These are phyloP conservation scores for Chorisops tibialis DNA, from an alignment of 2,888 invertebrate genomes.

Conservation along the genomic window DNA sequence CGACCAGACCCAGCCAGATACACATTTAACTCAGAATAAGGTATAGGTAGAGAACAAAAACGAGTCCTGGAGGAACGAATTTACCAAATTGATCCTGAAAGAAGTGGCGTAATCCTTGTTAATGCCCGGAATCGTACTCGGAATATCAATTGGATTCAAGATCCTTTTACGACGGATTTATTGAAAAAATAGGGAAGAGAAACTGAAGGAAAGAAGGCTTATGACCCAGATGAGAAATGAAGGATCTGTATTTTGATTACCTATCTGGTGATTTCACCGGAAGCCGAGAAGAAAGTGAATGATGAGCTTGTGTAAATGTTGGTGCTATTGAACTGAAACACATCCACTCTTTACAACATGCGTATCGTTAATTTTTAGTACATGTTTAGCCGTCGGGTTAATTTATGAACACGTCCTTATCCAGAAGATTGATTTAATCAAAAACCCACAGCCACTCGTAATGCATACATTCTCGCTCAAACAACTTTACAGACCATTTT, in stretches of 20 bases:
- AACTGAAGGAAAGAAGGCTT: conserved; percentile 14
- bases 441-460: too few relatives aligned
- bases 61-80: conserved; percentile 26
- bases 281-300: conserved; percentile 17
- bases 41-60: background rate
- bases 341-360: background rate
- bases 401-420: too few relatives aligned
- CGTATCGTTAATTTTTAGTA: background rate
- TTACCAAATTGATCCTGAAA: conserved; percentile 35
- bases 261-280: conserved; percentile 27
- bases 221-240: conserved; percentile 26
- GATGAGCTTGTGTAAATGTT: conserved; percentile 1
- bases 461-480: too few relatives aligned
- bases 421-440: too few relatives aligned
- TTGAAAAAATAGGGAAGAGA: conserved; percentile 29
- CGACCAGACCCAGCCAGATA: too few relatives aligned
- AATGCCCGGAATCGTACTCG: conserved; percentile 32
- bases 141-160: conserved; percentile 30
- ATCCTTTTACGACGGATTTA: conserved; percentile 30
- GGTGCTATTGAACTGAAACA: too few relatives aligned
- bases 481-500: too few relatives aligned
- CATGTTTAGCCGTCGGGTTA: too few relatives aligned
- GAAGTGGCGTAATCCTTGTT: conserved; percentile 35
- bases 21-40: too few relatives aligned
- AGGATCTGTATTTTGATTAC: conserved; percentile 25